These are phyloP conservation scores for Myrmecobius fasciatus DNA, from an alignment of 2,113 vertebrate genomes.

Conservation along the genomic window DNA sequence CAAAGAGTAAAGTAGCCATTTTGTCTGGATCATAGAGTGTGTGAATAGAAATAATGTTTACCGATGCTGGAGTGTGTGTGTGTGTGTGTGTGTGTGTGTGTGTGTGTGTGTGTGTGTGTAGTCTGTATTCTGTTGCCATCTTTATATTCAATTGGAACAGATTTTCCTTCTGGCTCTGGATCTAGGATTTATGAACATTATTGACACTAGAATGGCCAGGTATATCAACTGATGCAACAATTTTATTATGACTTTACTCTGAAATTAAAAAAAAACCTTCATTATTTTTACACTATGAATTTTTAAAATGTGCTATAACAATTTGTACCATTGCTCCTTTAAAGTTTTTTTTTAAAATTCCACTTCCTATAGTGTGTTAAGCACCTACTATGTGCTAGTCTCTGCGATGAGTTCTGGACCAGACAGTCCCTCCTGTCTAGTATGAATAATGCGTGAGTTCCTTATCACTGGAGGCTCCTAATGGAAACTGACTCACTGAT, in stretches of 20 bases:
- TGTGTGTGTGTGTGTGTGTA: no score
- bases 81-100: no score
- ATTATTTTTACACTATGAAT: neutral
- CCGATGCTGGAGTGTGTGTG: no score
- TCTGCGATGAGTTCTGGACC: no score
- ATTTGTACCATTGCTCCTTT: neutral
- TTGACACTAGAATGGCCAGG: neutral
- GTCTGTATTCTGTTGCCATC: no score
- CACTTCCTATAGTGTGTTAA: no score
- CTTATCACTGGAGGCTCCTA: neutral
- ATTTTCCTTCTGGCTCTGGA: no score
- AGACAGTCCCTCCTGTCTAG: neutral
- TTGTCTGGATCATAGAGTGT: no score
- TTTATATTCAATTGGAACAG: no score
- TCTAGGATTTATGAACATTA: neutral
- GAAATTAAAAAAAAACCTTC: neutral
- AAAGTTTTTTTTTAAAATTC: neutral
- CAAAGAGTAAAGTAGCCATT: no score
- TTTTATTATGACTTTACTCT: neutral
- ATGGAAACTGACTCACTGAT: neutral
- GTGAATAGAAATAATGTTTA: no score
- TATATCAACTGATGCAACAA: neutral
- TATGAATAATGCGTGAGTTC: neutral
- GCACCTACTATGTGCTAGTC: no score
- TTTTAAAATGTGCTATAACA: neutral